Evolutionary conservation across 1,140 invertebrate species (phyloP).

Genomic region (Mizuhopecten yessoensis): DNA sequence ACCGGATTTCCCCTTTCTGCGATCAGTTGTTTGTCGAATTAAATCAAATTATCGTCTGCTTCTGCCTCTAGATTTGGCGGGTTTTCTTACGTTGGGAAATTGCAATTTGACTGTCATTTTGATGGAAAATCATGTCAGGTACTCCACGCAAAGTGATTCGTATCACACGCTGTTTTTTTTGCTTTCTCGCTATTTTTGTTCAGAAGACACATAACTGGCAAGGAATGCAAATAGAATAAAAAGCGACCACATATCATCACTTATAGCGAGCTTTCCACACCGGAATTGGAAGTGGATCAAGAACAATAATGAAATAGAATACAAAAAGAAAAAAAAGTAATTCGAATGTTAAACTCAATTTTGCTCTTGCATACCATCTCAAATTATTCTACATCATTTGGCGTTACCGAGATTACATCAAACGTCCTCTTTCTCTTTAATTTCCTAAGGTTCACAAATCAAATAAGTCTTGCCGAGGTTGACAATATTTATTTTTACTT

Average conservation of each 20-base stretch:
- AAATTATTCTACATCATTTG: too few species aligned
- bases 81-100: conserved; percentile 38
- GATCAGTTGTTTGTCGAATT: conserved; percentile 38
- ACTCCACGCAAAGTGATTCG: not conserved
- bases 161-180: not conserved
- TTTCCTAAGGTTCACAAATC: too few species aligned
- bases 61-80: conserved; percentile 36
- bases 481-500: too few species aligned
- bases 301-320: not conserved
- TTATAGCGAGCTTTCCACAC: not conserved
- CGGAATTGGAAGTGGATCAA: not conserved
- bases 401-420: too few species aligned
- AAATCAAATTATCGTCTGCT: conserved; percentile 39
- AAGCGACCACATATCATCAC: conserved; percentile 7
- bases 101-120: conserved; percentile 39
- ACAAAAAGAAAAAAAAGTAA: not conserved
- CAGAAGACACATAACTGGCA: conserved; percentile 13
- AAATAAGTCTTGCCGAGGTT: too few species aligned
- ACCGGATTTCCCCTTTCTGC: conserved; percentile 24
- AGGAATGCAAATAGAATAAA: conserved; percentile 29
- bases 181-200: conserved; percentile 27
- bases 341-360: not conserved
- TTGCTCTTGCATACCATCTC: not conserved
- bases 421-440: too few species aligned
- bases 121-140: conserved; percentile 38